Percentiles rank a stretch among this genome's conserved stretches.
Evolutionary conservation across 2,888 invertebrate species (phyloP).

Genomic region (Cerastis leucographa): DNA sequence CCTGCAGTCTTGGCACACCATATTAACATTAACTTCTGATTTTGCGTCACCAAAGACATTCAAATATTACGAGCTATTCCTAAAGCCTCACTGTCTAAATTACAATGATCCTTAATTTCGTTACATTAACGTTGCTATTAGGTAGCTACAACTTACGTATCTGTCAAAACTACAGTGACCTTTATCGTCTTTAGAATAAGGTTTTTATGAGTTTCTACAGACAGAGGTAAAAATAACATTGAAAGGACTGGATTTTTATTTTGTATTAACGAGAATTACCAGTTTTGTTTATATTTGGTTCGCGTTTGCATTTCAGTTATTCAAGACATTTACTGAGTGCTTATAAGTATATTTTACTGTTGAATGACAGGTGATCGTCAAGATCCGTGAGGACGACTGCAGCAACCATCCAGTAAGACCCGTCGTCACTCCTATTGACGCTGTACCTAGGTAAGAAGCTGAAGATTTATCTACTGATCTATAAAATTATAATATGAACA

Average conservation of each 20-base stretch:
- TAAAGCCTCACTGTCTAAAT: too few relatives aligned
- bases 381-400: slow-evolving; percentile 88
- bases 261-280: not conserved
- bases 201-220: not conserved
- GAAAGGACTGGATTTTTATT: not conserved
- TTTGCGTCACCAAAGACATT: not conserved
- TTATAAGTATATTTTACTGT: not conserved
- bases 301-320: not conserved
- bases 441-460: slow-evolving; percentile 79
- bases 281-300: not conserved
- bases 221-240: not conserved
- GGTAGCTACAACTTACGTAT: not conserved
- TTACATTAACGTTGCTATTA: not conserved
- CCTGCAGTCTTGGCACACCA: not conserved
- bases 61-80: too few relatives aligned
- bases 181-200: not conserved
- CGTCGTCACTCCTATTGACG: slow-evolving; percentile 73
- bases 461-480: not conserved
- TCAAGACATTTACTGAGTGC: not conserved
- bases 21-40: not conserved
- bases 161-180: not conserved
- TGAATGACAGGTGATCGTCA: slow-evolving; percentile 85
- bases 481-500: not conserved
- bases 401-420: slow-evolving; percentile 77
- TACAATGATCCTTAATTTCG: not conserved